These are phyloP conservation scores for Pseudorectes ferrugineus DNA, from an alignment of 2,113 vertebrate species.

Conservation along the genomic window DNA sequence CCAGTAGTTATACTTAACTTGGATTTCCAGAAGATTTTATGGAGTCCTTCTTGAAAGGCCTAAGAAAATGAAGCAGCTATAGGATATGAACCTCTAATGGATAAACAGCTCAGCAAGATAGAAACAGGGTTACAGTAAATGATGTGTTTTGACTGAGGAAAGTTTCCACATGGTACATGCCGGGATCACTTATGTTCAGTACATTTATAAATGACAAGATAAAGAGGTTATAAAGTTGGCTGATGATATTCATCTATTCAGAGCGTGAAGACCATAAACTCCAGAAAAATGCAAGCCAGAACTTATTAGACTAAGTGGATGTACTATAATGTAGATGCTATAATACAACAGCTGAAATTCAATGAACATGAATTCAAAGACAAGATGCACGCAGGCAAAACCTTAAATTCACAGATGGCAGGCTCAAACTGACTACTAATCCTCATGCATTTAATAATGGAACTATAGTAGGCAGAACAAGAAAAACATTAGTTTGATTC, in stretches of 20 bases:
- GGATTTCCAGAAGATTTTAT: not conserved
- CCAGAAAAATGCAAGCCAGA: not conserved
- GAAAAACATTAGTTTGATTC: not conserved
- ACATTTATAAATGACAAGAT: not conserved
- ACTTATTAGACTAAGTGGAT: not conserved
- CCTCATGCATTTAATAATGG: not conserved
- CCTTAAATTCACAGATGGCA: not conserved
- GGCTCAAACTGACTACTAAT: not conserved
- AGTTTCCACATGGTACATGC: not conserved
- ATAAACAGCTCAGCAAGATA: not conserved
- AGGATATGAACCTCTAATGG: not conserved
- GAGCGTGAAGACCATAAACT: not conserved
- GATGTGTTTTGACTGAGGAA: not conserved
- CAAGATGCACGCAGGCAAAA: not conserved
- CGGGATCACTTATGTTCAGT: not conserved
- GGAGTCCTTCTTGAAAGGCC: not conserved
- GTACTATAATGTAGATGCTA: not conserved
- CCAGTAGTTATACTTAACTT: not conserved
- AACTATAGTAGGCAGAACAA: not conserved
- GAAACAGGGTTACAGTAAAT: not conserved
- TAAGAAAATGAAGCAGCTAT: not conserved
- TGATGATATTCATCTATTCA: not conserved
- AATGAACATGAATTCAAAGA: not conserved
- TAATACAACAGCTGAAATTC: not conserved
- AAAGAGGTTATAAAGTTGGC: not conserved